Evolutionary conservation across 2,113 vertebrate species (phyloP), one percentile per base, ranked within the genome.

Genomic region (Chaenogobius annularis): DNA sequence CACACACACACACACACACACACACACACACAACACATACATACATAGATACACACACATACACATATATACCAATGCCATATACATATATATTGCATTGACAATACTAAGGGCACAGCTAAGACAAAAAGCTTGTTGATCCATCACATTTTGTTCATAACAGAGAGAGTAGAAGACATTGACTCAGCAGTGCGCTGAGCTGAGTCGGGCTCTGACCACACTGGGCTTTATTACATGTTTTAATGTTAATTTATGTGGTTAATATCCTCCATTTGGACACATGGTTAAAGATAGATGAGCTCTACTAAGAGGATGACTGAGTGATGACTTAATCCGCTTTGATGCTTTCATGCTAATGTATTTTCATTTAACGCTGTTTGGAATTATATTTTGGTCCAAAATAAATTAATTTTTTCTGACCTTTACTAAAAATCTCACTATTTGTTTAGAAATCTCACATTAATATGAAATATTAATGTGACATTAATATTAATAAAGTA

Each of bases 131-230:
- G 8, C 15, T 15, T 48, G 13, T 2, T 48, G 48, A 50, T 50
- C 15, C 48, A n/a, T 11, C 7, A 11, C 54, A 20, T 55, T 22
- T 10, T 55, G 54, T 22, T 4, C n/a, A 22, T 22, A 55, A 52
- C 44, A 70, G 6, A 84, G 26, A 31, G 26, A 31, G 26, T 31
- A 31, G 26, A 31, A 31, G 26, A 31, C 81, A 85, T 86, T 85
- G 86, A 75, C 79, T 85, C 72, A 86, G 82, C 72, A 12, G 47
- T 66, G 73, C 76, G 64, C 66, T 43, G 69, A 85, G 64, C 82
- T 69, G 64, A 85, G n/a, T n/a, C n/a, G n/a, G n/a, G n/a, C 69
- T 10, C 9, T 40, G 35, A 35, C 58, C 58, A 35, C 58, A 35
- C 13, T 17, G 47, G 56, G 55, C 66, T 82, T 77, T 56, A 86